Evolutionary conservation across 2,113 vertebrate genomes (phyloP).

Genomic region (Pteropus alecto): DNA sequence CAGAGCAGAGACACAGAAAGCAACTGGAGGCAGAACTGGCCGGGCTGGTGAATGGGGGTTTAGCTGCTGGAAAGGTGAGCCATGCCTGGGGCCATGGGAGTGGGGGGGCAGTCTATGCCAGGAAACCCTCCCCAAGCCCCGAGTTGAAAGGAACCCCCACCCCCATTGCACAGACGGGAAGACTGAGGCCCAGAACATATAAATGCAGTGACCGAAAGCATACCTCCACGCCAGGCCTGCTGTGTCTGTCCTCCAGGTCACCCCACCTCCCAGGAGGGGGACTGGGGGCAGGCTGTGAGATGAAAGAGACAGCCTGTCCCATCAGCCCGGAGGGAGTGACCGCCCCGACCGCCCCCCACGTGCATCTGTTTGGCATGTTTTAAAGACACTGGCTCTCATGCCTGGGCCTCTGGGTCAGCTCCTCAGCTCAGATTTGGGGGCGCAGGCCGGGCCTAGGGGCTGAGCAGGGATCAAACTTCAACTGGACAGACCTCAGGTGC

Average conservation of each 20-base stretch:
- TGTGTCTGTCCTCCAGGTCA: not conserved
- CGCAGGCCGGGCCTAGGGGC: not conserved
- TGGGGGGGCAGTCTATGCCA: not conserved
- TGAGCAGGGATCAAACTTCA: accelerated
- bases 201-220: accelerated
- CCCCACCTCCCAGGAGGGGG: not conserved
- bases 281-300: not conserved
- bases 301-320: no score
- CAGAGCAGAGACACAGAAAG: not conserved
- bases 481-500: no score
- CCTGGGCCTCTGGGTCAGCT: not conserved
- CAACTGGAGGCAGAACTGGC: not conserved
- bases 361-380: not conserved
- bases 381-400: not conserved
- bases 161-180: not conserved
- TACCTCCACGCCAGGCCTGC: not conserved
- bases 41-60: not conserved
- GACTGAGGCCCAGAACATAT: not conserved
- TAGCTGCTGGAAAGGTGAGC: slow-evolving; percentile 67
- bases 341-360: not conserved
- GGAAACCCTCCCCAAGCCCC: not conserved
- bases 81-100: accelerated
- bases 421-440: not conserved
- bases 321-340: not conserved
- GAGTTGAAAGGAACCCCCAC: not conserved